Percentiles rank a stretch among this genome's conserved stretches.
Conservation (phyloP, 2,113 vertebrate species). For the Phylloscopus whistleri region DNA sequence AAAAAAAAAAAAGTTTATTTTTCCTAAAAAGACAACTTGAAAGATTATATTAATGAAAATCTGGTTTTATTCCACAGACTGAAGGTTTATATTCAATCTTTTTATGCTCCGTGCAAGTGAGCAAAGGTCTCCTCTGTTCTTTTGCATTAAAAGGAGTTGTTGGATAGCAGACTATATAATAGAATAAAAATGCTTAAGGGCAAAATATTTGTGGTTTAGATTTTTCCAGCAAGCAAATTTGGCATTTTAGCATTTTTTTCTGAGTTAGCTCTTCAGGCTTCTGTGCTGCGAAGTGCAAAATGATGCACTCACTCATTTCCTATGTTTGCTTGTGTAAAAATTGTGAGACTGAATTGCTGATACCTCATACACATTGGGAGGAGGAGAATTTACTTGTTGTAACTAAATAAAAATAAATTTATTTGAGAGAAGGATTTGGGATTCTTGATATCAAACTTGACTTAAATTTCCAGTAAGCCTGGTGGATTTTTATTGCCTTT, state of each 20-base stretch:
- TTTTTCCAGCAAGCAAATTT: background rate
- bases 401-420: background rate
- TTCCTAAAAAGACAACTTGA: background rate
- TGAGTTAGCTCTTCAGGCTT: background rate
- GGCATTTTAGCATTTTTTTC: background rate
- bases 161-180: background rate
- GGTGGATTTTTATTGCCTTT: background rate
- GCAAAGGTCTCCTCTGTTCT: background rate
- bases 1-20: background rate
- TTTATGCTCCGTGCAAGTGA: background rate
- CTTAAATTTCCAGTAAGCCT: background rate
- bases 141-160: background rate
- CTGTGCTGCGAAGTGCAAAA: background rate
- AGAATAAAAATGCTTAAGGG: background rate
- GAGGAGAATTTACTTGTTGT: background rate
- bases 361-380: accelerated
- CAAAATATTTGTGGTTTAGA: background rate
- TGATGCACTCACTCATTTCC: background rate
- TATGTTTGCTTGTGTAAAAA: background rate
- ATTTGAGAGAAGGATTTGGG: background rate
- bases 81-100: background rate
- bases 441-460: background rate
- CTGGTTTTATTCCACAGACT: background rate
- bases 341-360: background rate
- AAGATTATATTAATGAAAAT: background rate